phyloP scores from a whole-genome alignment of 92 coral and sea anemone genomes.

The Pocillopora meandrina region DNA sequence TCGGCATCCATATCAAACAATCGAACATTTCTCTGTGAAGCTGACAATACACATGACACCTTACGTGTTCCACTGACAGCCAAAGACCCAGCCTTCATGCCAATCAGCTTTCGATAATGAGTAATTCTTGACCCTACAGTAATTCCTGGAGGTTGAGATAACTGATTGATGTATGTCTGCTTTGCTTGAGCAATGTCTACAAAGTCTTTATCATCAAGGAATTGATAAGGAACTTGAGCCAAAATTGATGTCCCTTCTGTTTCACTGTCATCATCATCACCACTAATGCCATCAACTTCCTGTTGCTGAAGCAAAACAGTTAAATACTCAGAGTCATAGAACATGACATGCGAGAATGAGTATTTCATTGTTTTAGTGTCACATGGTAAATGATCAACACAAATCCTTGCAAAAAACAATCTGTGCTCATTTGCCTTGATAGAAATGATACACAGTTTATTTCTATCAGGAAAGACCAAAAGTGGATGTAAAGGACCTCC shows the following conservation, averaged over 20 bases:
- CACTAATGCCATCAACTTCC: slow-evolving; percentile 22
- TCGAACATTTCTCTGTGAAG: slow-evolving; percentile 70
- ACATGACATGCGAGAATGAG: slow-evolving; percentile 55
- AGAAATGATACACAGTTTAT: slow-evolving; percentile 17
- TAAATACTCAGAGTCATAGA: slow-evolving; percentile 66
- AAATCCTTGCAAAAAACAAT: slow-evolving; percentile 17
- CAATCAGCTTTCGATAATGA: slow-evolving; percentile 75
- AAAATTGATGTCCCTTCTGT: slow-evolving; percentile 45
- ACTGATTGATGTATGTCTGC: slow-evolving; percentile 13
- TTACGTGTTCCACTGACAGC: slow-evolving; percentile 93
- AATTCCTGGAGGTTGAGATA: slow-evolving; percentile 33
- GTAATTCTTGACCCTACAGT: slow-evolving; percentile 67
- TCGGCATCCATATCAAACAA: slow-evolving; percentile 99
- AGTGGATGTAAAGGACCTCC: slow-evolving; percentile 47
- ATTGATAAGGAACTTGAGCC: slow-evolving; percentile 67
- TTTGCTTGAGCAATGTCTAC: slow-evolving; percentile 20
- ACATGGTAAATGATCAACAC: slow-evolving; percentile 19
- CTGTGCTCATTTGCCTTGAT: background rate
- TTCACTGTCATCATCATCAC: slow-evolving; percentile 26
- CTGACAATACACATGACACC: slow-evolving; percentile 87
- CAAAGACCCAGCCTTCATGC: slow-evolving; percentile 74
- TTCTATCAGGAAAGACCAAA: slow-evolving; percentile 62
- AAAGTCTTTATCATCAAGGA: slow-evolving; percentile 45
- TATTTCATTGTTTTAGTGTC: slow-evolving; percentile 34
- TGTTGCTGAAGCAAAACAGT: slow-evolving; percentile 71